phyloP scores from a whole-genome alignment of 2,797 vertebrate genomes.

The Amniataba percoides region DNA sequence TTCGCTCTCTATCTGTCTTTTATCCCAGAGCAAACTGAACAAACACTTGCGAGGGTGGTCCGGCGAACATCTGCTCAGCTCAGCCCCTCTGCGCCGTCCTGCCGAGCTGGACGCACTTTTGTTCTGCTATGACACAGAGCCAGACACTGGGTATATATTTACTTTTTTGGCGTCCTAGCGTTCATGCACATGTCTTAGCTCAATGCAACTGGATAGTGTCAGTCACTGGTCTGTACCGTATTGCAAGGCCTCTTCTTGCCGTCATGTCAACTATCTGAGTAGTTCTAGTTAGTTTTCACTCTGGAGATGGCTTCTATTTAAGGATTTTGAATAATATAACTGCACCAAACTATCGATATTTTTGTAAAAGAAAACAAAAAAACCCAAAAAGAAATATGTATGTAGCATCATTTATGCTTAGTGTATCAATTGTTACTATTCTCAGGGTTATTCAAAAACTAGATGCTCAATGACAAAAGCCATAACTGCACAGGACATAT shows the following conservation, averaged over 20 bases:
- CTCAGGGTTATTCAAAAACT: too few species aligned
- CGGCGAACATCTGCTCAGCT: slow-evolving; percentile 75
- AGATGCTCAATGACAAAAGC: neutral
- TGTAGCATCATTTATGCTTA: neutral
- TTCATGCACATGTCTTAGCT: slow-evolving; percentile 8
- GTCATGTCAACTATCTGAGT: neutral
- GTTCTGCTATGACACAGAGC: slow-evolving; percentile 50
- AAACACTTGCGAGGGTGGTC: slow-evolving; percentile 78
- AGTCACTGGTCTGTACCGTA: neutral
- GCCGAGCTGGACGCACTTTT: slow-evolving; percentile 45
- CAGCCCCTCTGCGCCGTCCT: slow-evolving; percentile 42
- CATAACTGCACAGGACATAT: neutral
- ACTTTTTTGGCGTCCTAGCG: slow-evolving; percentile 4
- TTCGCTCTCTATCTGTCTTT: slow-evolving; percentile 51
- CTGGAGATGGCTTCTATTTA: neutral
- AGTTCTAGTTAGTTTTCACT: neutral
- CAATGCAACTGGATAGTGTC: slow-evolving; percentile 9
- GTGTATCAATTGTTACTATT: neutral
- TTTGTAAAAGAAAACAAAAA: too few species aligned
- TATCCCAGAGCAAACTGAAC: slow-evolving; percentile 69
- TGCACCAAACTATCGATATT: neutral
- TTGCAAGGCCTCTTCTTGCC: neutral
- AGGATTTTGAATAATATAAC: neutral
- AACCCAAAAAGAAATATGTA: too few species aligned
- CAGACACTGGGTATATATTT: slow-evolving; percentile 25